Evolutionary conservation across 2,113 vertebrate species (phyloP).

Genomic region (Zosterops borbonicus): DNA sequence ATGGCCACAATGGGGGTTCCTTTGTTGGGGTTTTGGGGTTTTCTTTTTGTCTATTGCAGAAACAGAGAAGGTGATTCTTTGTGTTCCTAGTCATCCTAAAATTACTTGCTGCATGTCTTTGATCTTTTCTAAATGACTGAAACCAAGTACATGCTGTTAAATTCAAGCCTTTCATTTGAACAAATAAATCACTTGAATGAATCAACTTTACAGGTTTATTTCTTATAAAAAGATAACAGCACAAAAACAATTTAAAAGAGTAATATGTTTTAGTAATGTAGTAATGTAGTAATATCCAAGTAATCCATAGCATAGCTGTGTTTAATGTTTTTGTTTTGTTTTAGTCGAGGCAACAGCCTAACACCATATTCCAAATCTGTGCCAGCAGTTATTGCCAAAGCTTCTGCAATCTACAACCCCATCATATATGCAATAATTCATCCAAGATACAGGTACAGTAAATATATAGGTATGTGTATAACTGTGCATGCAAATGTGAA

Average conservation of each 20-base stretch:
- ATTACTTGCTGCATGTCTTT: neutral
- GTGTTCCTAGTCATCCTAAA: neutral
- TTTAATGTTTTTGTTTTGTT: slow-evolving; percentile 47
- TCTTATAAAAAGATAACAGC: neutral
- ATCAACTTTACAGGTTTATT: neutral
- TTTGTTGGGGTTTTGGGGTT: accelerated
- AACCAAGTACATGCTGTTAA: neutral
- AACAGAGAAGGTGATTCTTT: neutral
- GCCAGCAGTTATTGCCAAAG: slow-evolving; percentile 75
- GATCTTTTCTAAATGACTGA: neutral
- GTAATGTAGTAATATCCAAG: too few species aligned
- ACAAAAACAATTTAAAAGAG: neutral
- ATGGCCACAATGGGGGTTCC: neutral
- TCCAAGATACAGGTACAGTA: slow-evolving; percentile 75
- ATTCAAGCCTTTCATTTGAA: neutral
- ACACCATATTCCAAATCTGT: slow-evolving; percentile 75
- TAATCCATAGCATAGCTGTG: neutral
- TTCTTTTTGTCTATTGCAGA: neutral
- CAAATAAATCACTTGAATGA: neutral
- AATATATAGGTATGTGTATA: neutral
- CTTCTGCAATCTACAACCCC: slow-evolving; percentile 75
- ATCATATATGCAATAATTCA: slow-evolving; percentile 77
- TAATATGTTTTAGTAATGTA: neutral
- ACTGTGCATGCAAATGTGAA: neutral
- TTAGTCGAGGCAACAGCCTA: slow-evolving; percentile 56